Evolutionary conservation across 2,113 vertebrate genomes (phyloP), one percentile per base, ranked within the genome.

Genomic region (Martes martes): DNA sequence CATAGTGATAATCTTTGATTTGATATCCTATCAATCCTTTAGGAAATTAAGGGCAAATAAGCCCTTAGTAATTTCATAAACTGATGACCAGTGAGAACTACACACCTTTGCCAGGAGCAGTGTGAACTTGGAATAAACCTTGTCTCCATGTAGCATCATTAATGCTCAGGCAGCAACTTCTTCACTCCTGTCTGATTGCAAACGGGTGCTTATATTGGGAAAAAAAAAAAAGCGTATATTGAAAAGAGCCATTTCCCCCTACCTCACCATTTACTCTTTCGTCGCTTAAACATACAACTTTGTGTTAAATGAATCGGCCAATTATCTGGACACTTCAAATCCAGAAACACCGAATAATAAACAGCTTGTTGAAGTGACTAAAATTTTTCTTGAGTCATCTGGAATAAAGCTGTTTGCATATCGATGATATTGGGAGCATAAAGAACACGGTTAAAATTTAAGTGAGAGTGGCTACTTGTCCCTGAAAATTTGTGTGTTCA

Each of bases 381-480:
- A 33, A 67, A n/a, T 3, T 85, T 91, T 80, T 76, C 65, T 80
- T 36, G 6, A 24, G 6, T n/a, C 0, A 57, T 47, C 33, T 15
- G 84, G 61, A 87, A 57, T 63, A 80, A 36, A 71, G 50, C 28
- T 74, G 36, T 96, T 89, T 36, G 57, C 6, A 15, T 52, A 31
- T 14, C 78, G 9, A 2, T 33, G 55, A 85, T 52, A 26, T 7
- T n/a, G 52, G 15, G n/a, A 95, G 45, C 7, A n/a, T 96, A 96
- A 93, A 95, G 81, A 93, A 92, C 57, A 95, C 92, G 80, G n/a
- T 83, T 97, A 92, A 98, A 94, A 57, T 45, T 7, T 81, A 24
- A 63, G 71, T 81, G 24, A 65, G 73, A 63, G 47, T 28, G 31
- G 4, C 50, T 61, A 21, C 39, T 4, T 36, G 9, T 18, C 63